Evolutionary conservation across 37 sponge, comb jelly and placozoan genomes (phyloP), one percentile per base, ranked within the genome.

Genomic region (Dysidea cf. avara): DNA sequence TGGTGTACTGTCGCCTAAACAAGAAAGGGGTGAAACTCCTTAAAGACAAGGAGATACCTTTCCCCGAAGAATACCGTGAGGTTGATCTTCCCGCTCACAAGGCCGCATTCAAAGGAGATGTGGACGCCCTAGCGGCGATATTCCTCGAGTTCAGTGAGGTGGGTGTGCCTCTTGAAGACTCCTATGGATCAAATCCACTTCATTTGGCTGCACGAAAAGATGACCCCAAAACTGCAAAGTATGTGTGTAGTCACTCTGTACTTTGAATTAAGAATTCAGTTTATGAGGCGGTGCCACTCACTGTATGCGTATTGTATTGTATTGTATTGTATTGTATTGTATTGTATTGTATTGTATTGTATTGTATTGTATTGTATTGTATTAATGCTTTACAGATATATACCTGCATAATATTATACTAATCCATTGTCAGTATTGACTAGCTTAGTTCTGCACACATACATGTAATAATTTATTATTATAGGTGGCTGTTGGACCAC

Each of bases 61-160:
- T 24, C 3, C 53, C 75, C 0, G 61, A 26, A 0, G 50, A 61
- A 29, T 87, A 81, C 51, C 68, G 40, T 0, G 63, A 53, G 7
- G 31, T 85, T 24, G 91, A 71, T 16, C 49, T 90, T 37, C 81
- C 77, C 11, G 91, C 91, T 17, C 91, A 90, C 48, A 90, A 90
- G 61, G 85, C 91, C 6, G 91, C 91, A 38, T 33, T 84, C 25
- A 76, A 74, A 5, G 87, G 87, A 21, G 68, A 81, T 51, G 46
- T 87, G 29, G 81, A 76, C 18, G 75, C 71, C 7, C 73, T 87
- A 32, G 65, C 70, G 52, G 64, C 62, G 9, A 40, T 71, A 3
- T 87, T 81, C 66, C 33, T 38, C 36, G 46, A 53, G 14, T 32
- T 36, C 49, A 36, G 22, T 11, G 59, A 60, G n/a, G 47, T 16